Evolutionary conservation across 2,888 invertebrate genomes (phyloP), one percentile per base, ranked within the genome.

Genomic region (Neoscelio sp.): DNA sequence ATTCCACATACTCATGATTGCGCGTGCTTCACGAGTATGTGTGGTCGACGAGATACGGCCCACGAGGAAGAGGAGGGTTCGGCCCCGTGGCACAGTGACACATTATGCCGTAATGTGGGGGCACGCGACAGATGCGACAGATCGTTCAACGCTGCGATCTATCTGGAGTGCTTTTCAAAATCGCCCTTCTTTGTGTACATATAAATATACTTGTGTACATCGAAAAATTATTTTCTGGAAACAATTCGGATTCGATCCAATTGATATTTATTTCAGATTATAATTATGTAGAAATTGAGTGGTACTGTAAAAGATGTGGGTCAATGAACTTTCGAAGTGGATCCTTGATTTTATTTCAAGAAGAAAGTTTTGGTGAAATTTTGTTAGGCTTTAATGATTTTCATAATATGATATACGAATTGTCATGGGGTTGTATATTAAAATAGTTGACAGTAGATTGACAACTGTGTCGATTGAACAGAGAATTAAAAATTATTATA

Each of bases 81-180:
- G 77, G 65, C 80, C 82, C 82, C 84, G 84, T 88, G 89, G 87
- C 89, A 89, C 88, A 89, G 89, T 90, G 89, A 89, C 89, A 89
- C 88, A 88, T 89, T 89, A 89, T 87, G 85, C 87, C 80, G 84
- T 89, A 89, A 89, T 89, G 87, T 87, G 86, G 75, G 86, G 87
- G 85, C 88, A 86, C 88, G 87, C 86, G 87, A 88, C 89, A 89
- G 89, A 89, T 89, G 89, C 86, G 82, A 80, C 86, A 73, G 83
- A 85, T 86, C 86, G 83, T 44, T 85, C 82, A 82, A 83, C 76
- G 73, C 79, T 70, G 77, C 79, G 80, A 73, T 77, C 73, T 80
- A 75, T 75, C 70, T 73, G 17, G 74, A 80, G 70, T 70, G 70
- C 60, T 68, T 73, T 73, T 76, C 73, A 71, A 56, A 71, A 79